A percentile compares a stretch with the other conserved stretches of the same genome.
Evolutionary conservation across 1,140 invertebrate species (phyloP).

Genomic region (Drosophila prosaltans): DNA sequence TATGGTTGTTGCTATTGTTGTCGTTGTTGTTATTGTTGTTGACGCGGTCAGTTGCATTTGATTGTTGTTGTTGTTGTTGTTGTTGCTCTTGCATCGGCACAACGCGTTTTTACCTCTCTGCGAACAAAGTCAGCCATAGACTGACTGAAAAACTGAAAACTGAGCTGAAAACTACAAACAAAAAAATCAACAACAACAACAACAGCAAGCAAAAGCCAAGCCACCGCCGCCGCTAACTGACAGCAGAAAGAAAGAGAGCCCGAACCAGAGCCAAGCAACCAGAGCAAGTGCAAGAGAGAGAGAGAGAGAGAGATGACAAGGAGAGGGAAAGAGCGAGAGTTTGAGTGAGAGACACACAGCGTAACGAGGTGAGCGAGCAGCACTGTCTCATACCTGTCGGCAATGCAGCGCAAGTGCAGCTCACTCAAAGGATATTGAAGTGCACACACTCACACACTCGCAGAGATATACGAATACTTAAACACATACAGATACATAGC

Average conservation of each 20-base stretch:
- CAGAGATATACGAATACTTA: no score
- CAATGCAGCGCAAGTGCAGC: slow-evolving; percentile 74
- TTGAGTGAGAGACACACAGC: slow-evolving; percentile 13
- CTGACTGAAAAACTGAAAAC: slow-evolving; percentile 69
- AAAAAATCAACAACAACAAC: slow-evolving; percentile 24
- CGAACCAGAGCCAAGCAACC: slow-evolving; percentile 2
- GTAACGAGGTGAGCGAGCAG: slow-evolving; percentile 13
- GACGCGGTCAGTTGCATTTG: slow-evolving; percentile 35
- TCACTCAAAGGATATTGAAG: slow-evolving; percentile 50
- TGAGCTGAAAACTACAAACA: slow-evolving; percentile 56
- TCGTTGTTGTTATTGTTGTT: slow-evolving; percentile 17
- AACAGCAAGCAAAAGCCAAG: slow-evolving; percentile 21
- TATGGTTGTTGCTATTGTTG: slow-evolving; percentile 22
- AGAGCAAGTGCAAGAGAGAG: slow-evolving; percentile 17
- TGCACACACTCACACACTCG: slow-evolving; percentile 6
- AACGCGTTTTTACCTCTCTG: slow-evolving; percentile 71
- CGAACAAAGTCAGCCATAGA: slow-evolving; percentile 71
- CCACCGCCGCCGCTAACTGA: slow-evolving; percentile 3
- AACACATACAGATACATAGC: slow-evolving; percentile 1
- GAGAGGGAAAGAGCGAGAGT: slow-evolving; percentile 7
- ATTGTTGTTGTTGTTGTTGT: slow-evolving; percentile 31
- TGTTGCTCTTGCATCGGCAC: slow-evolving; percentile 28
- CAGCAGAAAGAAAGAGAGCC: slow-evolving; percentile 19
- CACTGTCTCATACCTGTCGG: slow-evolving; percentile 57
- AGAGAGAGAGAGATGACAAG: slow-evolving; percentile 30